Evolutionary conservation across 2,888 invertebrate species (phyloP).

Genomic region (Ophioninae sp.): DNA sequence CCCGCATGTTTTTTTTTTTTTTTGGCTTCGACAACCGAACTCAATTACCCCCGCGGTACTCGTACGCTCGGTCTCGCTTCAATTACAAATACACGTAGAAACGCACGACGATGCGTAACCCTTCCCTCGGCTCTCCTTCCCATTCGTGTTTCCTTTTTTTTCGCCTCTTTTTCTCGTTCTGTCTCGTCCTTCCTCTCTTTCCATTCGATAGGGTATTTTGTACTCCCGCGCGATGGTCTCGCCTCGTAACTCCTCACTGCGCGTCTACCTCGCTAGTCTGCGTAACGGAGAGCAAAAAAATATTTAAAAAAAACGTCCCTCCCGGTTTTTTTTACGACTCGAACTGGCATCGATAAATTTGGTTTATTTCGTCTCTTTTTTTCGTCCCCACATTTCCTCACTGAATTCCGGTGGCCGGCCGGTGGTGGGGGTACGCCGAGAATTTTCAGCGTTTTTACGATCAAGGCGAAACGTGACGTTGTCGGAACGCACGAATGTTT

Average conservation of each 20-base stretch:
- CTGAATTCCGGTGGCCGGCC: conserved; percentile 50
- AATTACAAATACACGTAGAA: too few relatives aligned
- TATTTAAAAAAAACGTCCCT: neutral
- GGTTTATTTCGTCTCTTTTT: conserved; percentile 17
- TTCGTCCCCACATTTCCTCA: conserved; percentile 45
- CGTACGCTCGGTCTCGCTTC: too few relatives aligned
- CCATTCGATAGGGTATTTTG: conserved; percentile 21
- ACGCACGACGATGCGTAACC: too few relatives aligned
- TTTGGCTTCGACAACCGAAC: too few relatives aligned
- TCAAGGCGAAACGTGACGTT: conserved; percentile 36
- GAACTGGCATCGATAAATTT: conserved; percentile 49
- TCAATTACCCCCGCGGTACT: too few relatives aligned
- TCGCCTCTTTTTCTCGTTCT: neutral
- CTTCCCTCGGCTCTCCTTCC: too few relatives aligned
- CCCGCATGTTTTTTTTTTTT: too few relatives aligned
- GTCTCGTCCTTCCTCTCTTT: neutral
- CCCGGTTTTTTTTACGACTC: conserved; percentile 46
- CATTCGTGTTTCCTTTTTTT: too few relatives aligned
- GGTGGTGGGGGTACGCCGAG: conserved; percentile 17
- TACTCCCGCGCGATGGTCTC: conserved; percentile 11
- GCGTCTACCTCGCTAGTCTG: conserved; percentile 26
- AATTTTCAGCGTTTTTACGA: conserved; percentile 59
- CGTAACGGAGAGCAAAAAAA: neutral
- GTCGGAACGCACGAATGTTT: conserved; percentile 19
- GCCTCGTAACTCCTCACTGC: conserved; percentile 45